phyloP scores from a whole-genome alignment of 2,888 invertebrate genomes.

The Drosophila putrida region DNA sequence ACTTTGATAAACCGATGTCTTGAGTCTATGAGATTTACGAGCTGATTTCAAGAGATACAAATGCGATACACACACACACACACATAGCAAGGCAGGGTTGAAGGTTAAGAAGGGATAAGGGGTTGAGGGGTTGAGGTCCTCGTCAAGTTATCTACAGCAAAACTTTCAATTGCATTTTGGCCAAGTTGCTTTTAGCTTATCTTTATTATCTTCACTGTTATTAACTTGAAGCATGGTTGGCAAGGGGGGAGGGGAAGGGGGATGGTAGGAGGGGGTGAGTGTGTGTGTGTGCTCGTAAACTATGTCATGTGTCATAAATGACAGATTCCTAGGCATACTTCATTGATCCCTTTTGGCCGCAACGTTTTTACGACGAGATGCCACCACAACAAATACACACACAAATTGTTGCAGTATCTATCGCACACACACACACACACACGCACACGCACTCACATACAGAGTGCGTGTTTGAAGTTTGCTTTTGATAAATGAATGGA shows the following conservation, averaged over 20 bases:
- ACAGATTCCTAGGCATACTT: slow-evolving; percentile 82
- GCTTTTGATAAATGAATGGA: slow-evolving; percentile 79
- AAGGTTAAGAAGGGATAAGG: background rate
- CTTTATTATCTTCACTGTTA: slow-evolving; percentile 73
- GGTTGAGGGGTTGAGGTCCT: slow-evolving; percentile 15
- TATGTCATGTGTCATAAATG: slow-evolving; percentile 82
- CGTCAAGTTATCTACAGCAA: slow-evolving; percentile 50
- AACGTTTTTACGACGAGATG: slow-evolving; percentile 51
- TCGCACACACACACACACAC: slow-evolving; percentile 8
- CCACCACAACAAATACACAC: slow-evolving; percentile 15
- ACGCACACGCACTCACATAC: slow-evolving; percentile 21
- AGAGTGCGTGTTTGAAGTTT: slow-evolving; percentile 74
- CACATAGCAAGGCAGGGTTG: background rate
- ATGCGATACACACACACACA: slow-evolving; percentile 10
- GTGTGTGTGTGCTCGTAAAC: slow-evolving; percentile 59
- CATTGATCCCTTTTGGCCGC: slow-evolving; percentile 76
- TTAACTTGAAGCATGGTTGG: slow-evolving; percentile 25
- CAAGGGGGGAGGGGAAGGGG: background rate
- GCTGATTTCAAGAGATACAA: slow-evolving; percentile 46
- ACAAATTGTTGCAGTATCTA: background rate
- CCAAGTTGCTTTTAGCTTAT: slow-evolving; percentile 69
- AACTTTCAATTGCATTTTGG: slow-evolving; percentile 73
- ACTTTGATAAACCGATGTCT: slow-evolving; percentile 39
- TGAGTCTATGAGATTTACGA: slow-evolving; percentile 65
- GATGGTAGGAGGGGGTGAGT: background rate